A percentile compares a stretch with the other conserved stretches of the same genome.
These are phyloP conservation scores for Puffinus mauretanicus DNA, from an alignment of 2,113 vertebrate species.

Conservation along the genomic window DNA sequence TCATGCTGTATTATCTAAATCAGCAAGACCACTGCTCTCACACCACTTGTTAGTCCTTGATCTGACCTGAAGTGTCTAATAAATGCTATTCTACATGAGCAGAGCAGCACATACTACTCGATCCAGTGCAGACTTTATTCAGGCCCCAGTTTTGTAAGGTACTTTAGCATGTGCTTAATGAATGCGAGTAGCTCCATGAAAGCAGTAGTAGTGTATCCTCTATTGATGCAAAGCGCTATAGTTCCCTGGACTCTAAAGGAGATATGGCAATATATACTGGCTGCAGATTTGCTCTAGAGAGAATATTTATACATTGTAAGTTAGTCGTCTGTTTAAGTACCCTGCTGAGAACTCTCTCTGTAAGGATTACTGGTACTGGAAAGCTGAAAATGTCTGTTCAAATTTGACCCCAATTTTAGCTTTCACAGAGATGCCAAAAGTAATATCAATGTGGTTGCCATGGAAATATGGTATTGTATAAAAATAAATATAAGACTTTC, in stretches of 20 bases:
- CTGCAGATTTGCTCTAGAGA: neutral
- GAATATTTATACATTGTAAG: neutral
- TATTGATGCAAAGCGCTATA: neutral
- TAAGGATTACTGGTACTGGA: neutral
- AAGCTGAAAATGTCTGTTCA: slow-evolving; percentile 32
- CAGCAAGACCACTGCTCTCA: neutral
- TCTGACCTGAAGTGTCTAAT: neutral
- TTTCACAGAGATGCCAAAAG: neutral
- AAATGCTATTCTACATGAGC: neutral
- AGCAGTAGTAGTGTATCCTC: neutral
- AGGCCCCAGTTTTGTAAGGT: neutral
- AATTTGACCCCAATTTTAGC: slow-evolving; percentile 6
- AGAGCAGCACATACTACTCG: neutral
- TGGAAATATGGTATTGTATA: neutral
- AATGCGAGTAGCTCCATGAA: neutral
- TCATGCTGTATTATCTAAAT: neutral
- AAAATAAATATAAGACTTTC: neutral
- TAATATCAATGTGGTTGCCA: neutral
- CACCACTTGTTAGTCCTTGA: neutral
- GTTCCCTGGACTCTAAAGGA: neutral
- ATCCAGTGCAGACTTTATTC: neutral
- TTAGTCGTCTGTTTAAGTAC: neutral
- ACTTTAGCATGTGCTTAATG: neutral
- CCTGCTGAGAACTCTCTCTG: neutral
- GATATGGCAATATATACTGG: neutral